Evolutionary conservation across 2,888 invertebrate genomes (phyloP).

Genomic region (Cephus runcator): DNA sequence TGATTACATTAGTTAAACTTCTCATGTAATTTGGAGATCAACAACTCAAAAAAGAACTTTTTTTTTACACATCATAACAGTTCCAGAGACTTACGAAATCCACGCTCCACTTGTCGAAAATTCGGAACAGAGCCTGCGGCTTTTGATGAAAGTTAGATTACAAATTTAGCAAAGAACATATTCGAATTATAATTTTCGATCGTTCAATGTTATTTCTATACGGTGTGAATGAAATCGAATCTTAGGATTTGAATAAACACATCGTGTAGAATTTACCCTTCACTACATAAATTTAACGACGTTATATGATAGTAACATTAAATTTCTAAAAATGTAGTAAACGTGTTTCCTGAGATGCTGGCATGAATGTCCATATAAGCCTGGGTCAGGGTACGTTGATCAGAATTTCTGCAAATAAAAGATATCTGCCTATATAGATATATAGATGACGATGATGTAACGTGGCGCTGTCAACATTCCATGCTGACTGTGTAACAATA

Average conservation of each 20-base stretch:
- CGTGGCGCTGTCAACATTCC: not conserved
- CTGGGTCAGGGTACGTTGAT: not conserved
- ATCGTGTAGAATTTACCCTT: not conserved
- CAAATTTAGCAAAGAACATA: not conserved
- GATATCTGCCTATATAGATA: too few species aligned
- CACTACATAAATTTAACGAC: not conserved
- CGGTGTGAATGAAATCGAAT: not conserved
- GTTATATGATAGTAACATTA: not conserved
- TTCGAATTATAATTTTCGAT: not conserved
- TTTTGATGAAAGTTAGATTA: conserved; percentile 5
- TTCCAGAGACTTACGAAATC: not conserved
- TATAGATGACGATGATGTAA: not conserved
- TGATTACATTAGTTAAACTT: not conserved
- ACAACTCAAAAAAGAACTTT: not conserved
- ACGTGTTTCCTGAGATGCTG: not conserved
- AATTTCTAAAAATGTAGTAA: not conserved
- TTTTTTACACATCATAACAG: conserved; percentile 8
- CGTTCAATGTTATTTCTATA: not conserved
- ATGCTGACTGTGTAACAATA: not conserved
- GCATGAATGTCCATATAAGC: not conserved
- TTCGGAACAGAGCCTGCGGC: not conserved
- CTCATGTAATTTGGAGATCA: not conserved
- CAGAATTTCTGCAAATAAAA: not conserved
- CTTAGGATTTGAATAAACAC: not conserved
- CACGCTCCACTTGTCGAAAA: not conserved